Evolutionary conservation across 2,888 invertebrate genomes (phyloP), one percentile per base, ranked within the genome.

Genomic region (Lasioglossum pauxillum): DNA sequence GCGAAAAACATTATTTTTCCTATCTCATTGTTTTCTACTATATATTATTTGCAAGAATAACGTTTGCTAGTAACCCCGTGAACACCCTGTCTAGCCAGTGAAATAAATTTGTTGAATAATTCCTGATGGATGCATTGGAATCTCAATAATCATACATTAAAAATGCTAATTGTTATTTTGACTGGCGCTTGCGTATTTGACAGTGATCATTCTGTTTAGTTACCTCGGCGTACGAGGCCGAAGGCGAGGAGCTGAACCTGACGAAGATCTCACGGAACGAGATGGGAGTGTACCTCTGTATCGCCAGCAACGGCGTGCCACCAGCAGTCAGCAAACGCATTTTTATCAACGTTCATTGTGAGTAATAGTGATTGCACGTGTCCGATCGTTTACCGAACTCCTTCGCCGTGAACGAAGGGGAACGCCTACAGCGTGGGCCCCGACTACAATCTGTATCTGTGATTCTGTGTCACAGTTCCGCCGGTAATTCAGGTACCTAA

Each of bases 401-500:
- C 77, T 78, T 78, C 72, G 16, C 19, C 53, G 10, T 57, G 64
- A 44, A 27, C 27, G 74, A 82, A 74, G 53, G 49, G 27, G 57
- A 74, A 67, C 31, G 23, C 31, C n/a, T 23, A 41, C 75, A 64
- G 23, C 19, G 35, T 64, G 78, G 57, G 31, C 49, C 49, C 27
- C 78, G 31, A 19, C 49, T 81, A 27, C 77, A 82, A 87, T 84
- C 78, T 64, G 73, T 81, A 85, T 81, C 78, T 83, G 72, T 72
- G 72, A 85, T 89, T 93, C 89, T 90, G 88, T 83, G 91, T 96
- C 95, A 82, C 96, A 98, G 98, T 98, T 96, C 97, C 98, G 95
- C 98, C 98, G 27, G 97, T 98, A 93, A 98, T 98, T 94, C 98
- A 98, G 96, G 98, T 98, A 88, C 98, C 98, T 82, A 98, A 98